These are phyloP conservation scores for Balaeniceps rex DNA, from an alignment of 2,113 vertebrate genomes.

Conservation along the genomic window DNA sequence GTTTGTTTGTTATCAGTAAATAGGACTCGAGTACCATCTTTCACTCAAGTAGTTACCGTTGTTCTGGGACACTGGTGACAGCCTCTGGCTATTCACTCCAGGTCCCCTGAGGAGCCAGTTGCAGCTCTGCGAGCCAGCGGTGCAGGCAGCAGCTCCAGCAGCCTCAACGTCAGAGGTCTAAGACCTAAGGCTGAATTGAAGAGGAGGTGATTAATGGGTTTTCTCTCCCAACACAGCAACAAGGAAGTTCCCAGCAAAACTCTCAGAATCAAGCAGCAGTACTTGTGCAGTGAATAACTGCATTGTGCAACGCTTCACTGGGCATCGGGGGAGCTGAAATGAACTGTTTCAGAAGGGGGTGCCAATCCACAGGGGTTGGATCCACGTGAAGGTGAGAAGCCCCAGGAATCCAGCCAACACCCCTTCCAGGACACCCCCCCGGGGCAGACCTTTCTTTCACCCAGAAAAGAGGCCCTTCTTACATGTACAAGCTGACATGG, in stretches of 20 bases:
- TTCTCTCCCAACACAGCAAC: background rate
- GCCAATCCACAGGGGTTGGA: background rate
- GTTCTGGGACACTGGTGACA: background rate
- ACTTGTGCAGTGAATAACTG: background rate
- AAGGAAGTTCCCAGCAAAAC: conserved; percentile 1
- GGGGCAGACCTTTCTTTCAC: background rate
- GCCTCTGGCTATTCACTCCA: background rate
- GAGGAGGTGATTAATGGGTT: background rate
- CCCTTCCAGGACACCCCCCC: background rate
- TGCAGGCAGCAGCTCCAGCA: background rate
- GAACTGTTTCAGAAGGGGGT: background rate
- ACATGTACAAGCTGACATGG: background rate
- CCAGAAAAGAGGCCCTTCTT: background rate
- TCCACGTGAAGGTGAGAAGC: background rate
- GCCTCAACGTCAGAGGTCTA: background rate
- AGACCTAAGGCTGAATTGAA: background rate
- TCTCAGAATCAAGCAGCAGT: background rate
- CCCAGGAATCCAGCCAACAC: background rate
- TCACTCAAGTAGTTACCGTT: background rate
- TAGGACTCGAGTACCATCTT: background rate
- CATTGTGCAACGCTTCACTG: background rate
- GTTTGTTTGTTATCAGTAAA: background rate
- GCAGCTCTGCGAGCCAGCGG: background rate
- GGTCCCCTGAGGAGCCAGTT: background rate
- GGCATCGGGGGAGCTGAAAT: background rate